Percentiles rank a stretch among this genome's conserved stretches.
phyloP scores from a whole-genome alignment of 2,113 vertebrate genomes.

The Ptilorrhoa leucosticta region DNA sequence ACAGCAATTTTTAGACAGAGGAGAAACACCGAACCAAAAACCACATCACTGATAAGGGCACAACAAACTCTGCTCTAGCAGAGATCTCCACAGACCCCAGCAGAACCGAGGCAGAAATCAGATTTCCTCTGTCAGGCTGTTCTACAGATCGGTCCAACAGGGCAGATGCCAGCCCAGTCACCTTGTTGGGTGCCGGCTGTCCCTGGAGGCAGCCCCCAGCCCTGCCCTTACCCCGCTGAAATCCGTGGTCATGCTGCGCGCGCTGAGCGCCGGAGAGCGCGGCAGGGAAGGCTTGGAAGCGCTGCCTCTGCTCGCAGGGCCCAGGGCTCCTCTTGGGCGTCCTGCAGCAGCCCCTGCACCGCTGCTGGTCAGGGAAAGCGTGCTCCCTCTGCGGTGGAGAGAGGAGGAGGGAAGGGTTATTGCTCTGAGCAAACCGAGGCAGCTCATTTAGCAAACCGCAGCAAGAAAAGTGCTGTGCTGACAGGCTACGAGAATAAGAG shows the following conservation, averaged over 20 bases:
- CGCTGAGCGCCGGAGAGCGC: constrained; percentile 60
- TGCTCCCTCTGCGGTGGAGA: constrained; percentile 68
- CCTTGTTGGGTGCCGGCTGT: neutral
- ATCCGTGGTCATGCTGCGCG: constrained; percentile 29
- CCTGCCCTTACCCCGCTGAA: constrained; percentile 71
- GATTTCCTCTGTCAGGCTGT: neutral
- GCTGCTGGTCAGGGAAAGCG: constrained; percentile 70
- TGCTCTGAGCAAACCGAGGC: neutral
- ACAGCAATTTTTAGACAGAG: neutral
- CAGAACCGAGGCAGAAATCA: neutral
- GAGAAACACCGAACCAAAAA: neutral
- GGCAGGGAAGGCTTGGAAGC: constrained; percentile 23
- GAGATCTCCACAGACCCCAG: neutral
- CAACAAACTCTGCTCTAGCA: neutral
- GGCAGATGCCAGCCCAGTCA: neutral
- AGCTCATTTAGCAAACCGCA: neutral
- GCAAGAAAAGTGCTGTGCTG: neutral
- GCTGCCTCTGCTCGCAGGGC: neutral
- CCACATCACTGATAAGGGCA: neutral
- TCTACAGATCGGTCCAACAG: accelerated
- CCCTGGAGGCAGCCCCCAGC: neutral
- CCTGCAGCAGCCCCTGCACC: constrained; percentile 60
- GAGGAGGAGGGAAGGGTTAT: neutral
- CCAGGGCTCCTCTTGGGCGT: constrained; percentile 22
- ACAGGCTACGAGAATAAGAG: neutral